A percentile compares a stretch with the other conserved stretches of the same genome.
Conservation (phyloP, 2,888 invertebrate species). For the Megamerina dolium region DNA sequence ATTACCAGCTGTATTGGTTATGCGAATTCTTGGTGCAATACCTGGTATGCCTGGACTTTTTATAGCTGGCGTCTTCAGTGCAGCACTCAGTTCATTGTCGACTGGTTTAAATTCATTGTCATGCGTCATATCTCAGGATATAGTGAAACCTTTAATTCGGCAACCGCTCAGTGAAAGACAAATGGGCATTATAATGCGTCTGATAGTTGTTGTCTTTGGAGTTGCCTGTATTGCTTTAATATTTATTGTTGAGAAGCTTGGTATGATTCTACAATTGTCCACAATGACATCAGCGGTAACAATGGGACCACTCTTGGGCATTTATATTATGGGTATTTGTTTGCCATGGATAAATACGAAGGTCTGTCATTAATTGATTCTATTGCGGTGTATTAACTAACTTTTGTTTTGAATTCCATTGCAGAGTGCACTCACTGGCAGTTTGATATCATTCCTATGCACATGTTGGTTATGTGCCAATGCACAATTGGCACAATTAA, state of each 20-base stretch:
- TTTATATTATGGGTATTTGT: conserved; percentile 62
- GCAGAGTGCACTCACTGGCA: conserved; percentile 66
- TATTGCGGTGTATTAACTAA: too few relatives aligned
- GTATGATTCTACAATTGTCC: conserved; percentile 60
- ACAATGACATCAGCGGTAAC: conserved; percentile 60
- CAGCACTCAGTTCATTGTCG: conserved; percentile 76
- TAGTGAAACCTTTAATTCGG: conserved; percentile 63
- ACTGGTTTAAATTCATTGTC: conserved; percentile 77
- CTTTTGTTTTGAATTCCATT: background rate
- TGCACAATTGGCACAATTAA: conserved; percentile 62
- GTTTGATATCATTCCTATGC: conserved; percentile 57
- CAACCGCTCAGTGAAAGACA: conserved; percentile 53
- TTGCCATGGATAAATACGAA: conserved; percentile 61
- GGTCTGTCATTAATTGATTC: conserved; percentile 47
- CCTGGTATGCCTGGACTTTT: conserved; percentile 84
- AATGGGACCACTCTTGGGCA: conserved; percentile 63
- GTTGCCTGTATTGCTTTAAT: conserved; percentile 60
- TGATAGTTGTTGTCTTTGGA: conserved; percentile 64
- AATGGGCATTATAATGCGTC: conserved; percentile 57
- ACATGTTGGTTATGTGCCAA: conserved; percentile 65
- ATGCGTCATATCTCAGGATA: conserved; percentile 72
- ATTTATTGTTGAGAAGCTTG: conserved; percentile 65
- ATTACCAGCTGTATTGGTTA: conserved; percentile 75
- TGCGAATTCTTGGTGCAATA: conserved; percentile 70
- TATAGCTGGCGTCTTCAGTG: conserved; percentile 85